Conservation (phyloP, 2,113 vertebrate genomes). For the Bagarius yarrelli region DNA sequence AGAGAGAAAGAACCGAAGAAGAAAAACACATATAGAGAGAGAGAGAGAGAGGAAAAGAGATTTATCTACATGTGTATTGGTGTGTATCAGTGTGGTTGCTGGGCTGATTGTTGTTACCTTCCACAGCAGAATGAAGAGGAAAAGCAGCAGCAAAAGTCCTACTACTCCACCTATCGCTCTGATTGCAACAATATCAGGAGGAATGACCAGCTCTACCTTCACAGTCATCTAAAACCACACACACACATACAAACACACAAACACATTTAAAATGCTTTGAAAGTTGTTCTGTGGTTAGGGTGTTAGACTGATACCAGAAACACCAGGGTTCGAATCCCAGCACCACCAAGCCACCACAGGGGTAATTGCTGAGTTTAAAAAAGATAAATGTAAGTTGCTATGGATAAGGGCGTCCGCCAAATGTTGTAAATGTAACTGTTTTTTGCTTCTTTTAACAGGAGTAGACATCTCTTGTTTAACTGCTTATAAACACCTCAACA, state of each 20-base stretch:
- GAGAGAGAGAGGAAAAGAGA: not conserved
- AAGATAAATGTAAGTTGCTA: too few species aligned
- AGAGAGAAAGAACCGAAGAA: not conserved
- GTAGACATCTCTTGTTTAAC: too few species aligned
- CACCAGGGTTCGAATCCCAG: too few species aligned
- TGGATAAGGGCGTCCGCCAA: too few species aligned
- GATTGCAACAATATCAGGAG: conserved; percentile 46
- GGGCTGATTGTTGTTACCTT: conserved; percentile 58
- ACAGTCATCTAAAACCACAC: conserved; percentile 50
- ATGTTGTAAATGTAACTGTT: too few species aligned
- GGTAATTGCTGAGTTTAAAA: too few species aligned
- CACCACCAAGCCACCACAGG: too few species aligned
- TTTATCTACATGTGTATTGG: not conserved
- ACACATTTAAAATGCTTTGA: too few species aligned
- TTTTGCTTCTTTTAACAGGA: too few species aligned
- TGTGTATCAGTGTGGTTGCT: not conserved
- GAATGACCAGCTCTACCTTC: conserved; percentile 56
- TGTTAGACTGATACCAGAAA: too few species aligned
- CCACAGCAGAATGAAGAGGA: conserved; percentile 58
- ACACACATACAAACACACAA: conserved; percentile 4
- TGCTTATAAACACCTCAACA: too few species aligned
- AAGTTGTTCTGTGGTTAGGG: too few species aligned
- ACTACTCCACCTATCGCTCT: conserved; percentile 45
- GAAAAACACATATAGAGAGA: not conserved
- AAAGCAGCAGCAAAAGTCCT: conserved; percentile 60